Evolutionary conservation across 2,113 vertebrate species (phyloP).

Genomic region (Collichthys lucidus): DNA sequence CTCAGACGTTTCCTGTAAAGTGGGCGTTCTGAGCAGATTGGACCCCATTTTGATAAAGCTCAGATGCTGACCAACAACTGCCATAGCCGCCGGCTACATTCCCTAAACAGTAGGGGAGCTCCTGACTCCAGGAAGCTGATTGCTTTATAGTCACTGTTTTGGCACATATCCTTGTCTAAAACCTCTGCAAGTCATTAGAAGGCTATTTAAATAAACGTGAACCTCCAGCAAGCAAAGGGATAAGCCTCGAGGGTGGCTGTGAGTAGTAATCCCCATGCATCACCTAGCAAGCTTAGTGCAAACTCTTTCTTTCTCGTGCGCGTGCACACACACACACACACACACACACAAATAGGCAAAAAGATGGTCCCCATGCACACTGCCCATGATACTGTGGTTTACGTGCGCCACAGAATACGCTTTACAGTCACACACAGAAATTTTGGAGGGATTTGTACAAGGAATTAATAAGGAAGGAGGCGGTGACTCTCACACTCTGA

Average conservation of each 20-base stretch:
- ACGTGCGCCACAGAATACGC: constrained; percentile 21
- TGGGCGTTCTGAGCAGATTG: constrained; percentile 26
- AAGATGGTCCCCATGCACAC: constrained; percentile 16
- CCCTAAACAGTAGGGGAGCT: constrained; percentile 67
- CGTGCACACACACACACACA: constrained; percentile 17
- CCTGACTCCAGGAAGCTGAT: constrained; percentile 74
- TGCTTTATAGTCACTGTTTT: constrained; percentile 79
- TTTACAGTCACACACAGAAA: constrained; percentile 52
- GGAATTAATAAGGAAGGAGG: constrained; percentile 61
- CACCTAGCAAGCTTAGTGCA: constrained; percentile 77
- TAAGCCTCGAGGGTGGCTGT: constrained; percentile 75
- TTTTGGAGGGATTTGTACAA: constrained; percentile 41
- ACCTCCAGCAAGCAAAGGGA: constrained; percentile 74
- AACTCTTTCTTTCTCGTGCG: constrained; percentile 57
- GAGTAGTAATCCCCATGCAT: constrained; percentile 77
- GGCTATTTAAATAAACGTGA: constrained; percentile 80
- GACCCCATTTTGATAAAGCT: constrained; percentile 32
- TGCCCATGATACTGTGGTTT: constrained; percentile 1
- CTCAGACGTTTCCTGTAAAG: constrained; percentile 38
- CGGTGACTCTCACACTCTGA: constrained; percentile 35
- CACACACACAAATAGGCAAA: constrained; percentile 24
- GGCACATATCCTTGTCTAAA: constrained; percentile 65
- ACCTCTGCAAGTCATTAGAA: constrained; percentile 81
- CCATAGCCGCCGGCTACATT: constrained; percentile 51
- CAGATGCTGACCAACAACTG: constrained; percentile 60